Evolutionary conservation across 2,888 invertebrate genomes (phyloP).

Genomic region (Agriopis leucophaearia): DNA sequence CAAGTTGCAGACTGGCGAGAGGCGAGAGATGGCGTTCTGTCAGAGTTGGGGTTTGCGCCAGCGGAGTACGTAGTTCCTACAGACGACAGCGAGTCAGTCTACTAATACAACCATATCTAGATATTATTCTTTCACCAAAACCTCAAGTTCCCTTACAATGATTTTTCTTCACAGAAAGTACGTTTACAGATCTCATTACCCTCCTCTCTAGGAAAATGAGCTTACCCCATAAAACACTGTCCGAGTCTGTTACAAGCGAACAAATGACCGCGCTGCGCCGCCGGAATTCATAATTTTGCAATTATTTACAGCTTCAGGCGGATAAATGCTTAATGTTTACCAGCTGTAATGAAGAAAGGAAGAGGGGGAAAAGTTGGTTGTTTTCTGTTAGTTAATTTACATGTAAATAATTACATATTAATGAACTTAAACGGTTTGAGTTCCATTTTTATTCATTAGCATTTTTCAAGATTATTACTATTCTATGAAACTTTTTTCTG

Average conservation of each 20-base stretch:
- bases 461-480: no score
- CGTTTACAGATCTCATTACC: not conserved
- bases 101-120: no score
- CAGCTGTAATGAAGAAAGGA: constrained; percentile 16
- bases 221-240: constrained; percentile 25
- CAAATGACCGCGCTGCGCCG: constrained; percentile 20
- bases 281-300: constrained; percentile 34
- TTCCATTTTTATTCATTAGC: no score
- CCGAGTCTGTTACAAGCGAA: constrained; percentile 12
- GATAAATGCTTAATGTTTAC: constrained; percentile 16
- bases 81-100: no score
- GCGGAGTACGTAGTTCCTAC: no score
- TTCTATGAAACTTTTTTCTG: no score
- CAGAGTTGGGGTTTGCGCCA: no score
- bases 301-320: constrained; percentile 26
- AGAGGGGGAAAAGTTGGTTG: not conserved
- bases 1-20: no score
- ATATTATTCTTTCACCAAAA: no score
- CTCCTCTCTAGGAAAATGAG: constrained; percentile 15
- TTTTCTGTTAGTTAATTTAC: constrained; percentile 2
- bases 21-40: no score
- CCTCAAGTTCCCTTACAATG: not conserved
- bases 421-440: no score
- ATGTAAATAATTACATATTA: no score
- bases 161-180: not conserved